Evolutionary conservation across 1,140 invertebrate genomes (phyloP).

Genomic region (Samia ricini): DNA sequence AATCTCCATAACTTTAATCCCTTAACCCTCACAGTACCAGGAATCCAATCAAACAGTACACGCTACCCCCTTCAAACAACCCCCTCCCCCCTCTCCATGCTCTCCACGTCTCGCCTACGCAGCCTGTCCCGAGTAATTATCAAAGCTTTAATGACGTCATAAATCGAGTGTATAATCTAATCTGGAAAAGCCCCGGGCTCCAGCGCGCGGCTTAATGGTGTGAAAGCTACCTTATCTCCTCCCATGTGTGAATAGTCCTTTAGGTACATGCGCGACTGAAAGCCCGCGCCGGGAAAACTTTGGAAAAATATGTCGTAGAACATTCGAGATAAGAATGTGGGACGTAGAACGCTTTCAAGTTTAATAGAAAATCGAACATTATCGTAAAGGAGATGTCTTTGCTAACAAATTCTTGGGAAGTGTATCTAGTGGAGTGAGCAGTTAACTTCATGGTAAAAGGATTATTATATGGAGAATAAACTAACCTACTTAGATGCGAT

Average conservation of each 20-base stretch:
- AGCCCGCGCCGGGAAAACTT: constrained; percentile 75
- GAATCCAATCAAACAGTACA: constrained; percentile 78
- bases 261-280: constrained; percentile 70
- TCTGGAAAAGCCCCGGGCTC: constrained; percentile 78
- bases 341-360: constrained; percentile 73
- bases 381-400: constrained; percentile 74
- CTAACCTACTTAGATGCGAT: constrained; percentile 7
- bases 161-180: constrained; percentile 79
- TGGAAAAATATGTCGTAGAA: constrained; percentile 76
- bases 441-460: constrained; percentile 42
- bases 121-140: constrained; percentile 78
- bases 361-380: constrained; percentile 78
- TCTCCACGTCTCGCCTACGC: constrained; percentile 67
- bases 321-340: constrained; percentile 75
- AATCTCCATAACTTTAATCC: constrained; percentile 77
- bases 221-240: constrained; percentile 76
- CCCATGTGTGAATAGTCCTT: constrained; percentile 76
- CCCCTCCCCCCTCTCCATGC: constrained; percentile 23
- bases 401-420: constrained; percentile 73
- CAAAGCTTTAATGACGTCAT: constrained; percentile 79
- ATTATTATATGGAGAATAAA: constrained; percentile 34
- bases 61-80: constrained; percentile 34
- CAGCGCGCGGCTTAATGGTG: constrained; percentile 74
- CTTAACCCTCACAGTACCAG: constrained; percentile 73
- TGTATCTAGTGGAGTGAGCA: constrained; percentile 40